Conservation (phyloP, 2,113 vertebrate genomes). For the Fulica atra region DNA sequence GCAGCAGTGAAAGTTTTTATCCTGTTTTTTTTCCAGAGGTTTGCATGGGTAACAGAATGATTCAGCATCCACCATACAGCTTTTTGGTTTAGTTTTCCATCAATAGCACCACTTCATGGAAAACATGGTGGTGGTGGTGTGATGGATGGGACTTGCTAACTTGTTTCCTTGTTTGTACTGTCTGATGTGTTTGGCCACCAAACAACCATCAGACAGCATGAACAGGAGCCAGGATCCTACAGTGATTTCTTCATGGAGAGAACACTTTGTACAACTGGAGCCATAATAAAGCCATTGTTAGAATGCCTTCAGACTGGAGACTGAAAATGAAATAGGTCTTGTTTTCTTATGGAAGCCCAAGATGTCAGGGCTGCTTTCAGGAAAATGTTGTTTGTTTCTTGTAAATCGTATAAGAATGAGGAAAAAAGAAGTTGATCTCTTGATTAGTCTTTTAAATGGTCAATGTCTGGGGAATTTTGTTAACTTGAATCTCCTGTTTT, state of each 20-base stretch:
- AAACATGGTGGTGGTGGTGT: neutral
- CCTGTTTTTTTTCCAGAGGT: neutral
- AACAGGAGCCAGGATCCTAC: neutral
- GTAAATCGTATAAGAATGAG: neutral
- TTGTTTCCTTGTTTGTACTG: neutral
- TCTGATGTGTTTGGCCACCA: neutral
- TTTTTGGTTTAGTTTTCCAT: neutral
- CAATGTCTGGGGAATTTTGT: neutral
- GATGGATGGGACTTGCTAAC: fast-evolving
- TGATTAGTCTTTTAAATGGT: neutral
- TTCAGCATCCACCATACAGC: neutral
- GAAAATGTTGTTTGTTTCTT: neutral
- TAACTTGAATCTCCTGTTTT: neutral
- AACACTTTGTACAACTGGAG: neutral
- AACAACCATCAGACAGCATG: neutral
- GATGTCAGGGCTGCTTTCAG: neutral
- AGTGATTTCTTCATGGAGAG: neutral
- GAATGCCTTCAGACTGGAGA: neutral
- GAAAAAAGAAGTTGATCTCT: neutral
- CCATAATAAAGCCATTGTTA: neutral
- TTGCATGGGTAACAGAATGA: neutral
- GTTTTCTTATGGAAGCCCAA: neutral
- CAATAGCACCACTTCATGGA: neutral
- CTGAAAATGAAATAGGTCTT: neutral
- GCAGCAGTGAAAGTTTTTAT: neutral